Evolutionary conservation across 2,888 invertebrate genomes (phyloP).

Genomic region (Idaea aversata): DNA sequence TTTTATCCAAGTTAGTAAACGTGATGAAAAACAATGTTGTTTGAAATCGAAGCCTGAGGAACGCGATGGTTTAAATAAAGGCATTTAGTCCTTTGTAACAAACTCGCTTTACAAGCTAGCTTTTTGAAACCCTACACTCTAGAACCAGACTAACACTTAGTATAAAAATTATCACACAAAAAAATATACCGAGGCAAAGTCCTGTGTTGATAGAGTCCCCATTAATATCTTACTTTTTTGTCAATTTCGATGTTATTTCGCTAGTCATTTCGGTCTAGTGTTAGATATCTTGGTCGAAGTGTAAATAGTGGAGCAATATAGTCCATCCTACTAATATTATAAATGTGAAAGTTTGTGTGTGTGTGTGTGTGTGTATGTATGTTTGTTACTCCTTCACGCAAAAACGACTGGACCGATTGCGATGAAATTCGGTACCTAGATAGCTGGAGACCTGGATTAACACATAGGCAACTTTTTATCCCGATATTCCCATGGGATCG

Average conservation of each 20-base stretch:
- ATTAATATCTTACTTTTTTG: background rate
- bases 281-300: background rate
- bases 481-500: too few species aligned
- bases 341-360: too few species aligned
- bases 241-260: background rate
- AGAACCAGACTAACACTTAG: background rate
- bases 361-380: too few species aligned
- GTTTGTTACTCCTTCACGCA: too few species aligned
- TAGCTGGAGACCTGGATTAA: too few species aligned
- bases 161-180: background rate
- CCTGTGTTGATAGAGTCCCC: background rate
- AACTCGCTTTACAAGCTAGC: background rate
- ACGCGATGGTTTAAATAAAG: background rate
- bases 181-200: too few species aligned
- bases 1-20: background rate
- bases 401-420: too few species aligned
- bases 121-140: background rate
- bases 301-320: conserved; percentile 6
- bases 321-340: too few species aligned
- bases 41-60: background rate
- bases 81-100: background rate
- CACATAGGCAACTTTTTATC: too few species aligned
- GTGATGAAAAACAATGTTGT: background rate
- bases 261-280: background rate
- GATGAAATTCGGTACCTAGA: too few species aligned